Conservation (phyloP, 2,888 invertebrate genomes). For the Cabera pusaria region DNA sequence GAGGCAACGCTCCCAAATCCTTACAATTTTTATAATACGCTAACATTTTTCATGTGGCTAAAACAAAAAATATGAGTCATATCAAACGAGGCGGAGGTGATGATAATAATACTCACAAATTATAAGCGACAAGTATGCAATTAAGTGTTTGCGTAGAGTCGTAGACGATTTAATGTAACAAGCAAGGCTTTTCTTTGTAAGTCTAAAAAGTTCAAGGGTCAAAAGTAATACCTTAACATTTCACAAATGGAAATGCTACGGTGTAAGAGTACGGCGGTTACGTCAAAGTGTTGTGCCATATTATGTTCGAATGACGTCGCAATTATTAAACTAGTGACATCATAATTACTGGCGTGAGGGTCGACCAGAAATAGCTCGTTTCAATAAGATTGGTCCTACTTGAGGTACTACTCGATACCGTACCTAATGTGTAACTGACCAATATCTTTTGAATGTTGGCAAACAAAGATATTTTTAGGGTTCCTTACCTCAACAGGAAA, state of each 20-base stretch:
- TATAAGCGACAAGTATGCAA: conserved; percentile 17
- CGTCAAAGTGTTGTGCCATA: conserved; percentile 34
- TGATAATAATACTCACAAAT: too few species aligned
- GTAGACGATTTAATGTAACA: conserved; percentile 46
- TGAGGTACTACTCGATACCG: too few species aligned
- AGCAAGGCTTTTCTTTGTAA: conserved; percentile 37
- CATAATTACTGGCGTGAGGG: conserved; percentile 20
- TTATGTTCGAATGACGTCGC: conserved; percentile 33
- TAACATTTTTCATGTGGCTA: not conserved
- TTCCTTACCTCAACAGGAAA: too few species aligned
- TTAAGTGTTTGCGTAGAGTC: conserved; percentile 45
- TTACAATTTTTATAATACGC: too few species aligned
- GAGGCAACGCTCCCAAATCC: conserved; percentile 14
- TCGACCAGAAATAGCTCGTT: conserved; percentile 11
- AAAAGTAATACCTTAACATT: conserved; percentile 38
- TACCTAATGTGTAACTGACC: too few species aligned
- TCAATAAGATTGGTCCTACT: conserved; percentile 8
- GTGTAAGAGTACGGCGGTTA: conserved; percentile 26
- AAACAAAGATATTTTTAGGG: too few species aligned
- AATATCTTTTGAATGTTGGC: too few species aligned
- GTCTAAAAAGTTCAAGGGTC: conserved; percentile 35
- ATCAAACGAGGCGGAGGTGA: not conserved
- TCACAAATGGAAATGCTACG: conserved; percentile 26
- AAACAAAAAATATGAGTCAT: not conserved
- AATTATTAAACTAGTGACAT: conserved; percentile 26